Evolutionary conservation across 1,140 invertebrate genomes (phyloP), one percentile per base, ranked within the genome.

Genomic region (Euura saliciscinereae): DNA sequence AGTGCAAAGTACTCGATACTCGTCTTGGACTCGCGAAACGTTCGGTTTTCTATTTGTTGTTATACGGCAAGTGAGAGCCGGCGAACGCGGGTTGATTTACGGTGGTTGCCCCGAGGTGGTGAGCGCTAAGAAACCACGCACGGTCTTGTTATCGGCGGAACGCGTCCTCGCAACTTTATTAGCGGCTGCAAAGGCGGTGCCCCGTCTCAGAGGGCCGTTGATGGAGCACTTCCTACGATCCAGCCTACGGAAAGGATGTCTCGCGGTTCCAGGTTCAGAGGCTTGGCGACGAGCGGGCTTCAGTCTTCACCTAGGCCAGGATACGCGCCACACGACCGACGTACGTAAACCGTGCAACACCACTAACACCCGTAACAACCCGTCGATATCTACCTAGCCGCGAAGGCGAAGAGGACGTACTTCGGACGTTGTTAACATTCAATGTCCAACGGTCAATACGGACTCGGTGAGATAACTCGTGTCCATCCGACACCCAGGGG

Each of bases 91-190:
- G 51, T 59, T 59, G 51, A 59, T 59, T 59, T 59, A 59, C 51
- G 51, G 51, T 59, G 51, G 51, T 59, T 59, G 51, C 51, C 51
- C 51, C 51, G 51, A 59, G 51, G 51, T 59, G 51, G 51, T 8
- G 13, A n/a, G 8, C 8, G 8, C 8, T 11, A 59, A n/a, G 13
- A n/a, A 59, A 59, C 51, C 51, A 59, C 51, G 51, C 51, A 59
- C 51, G 51, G 51, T 59, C 51, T 59, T 59, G 51, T 59, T 59
- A 59, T 59, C 51, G 51, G 51, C 51, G 51, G 28, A 59, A 59
- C 51, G 51, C 51, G 51, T 59, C 51, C 51, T 59, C 51, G 51
- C 51, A 59, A 59, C 51, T 59, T 59, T 59, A 59, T 59, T 59
- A 59, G 51, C 51, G 28, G 28, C 28, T 28, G 51, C 51, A 59